phyloP scores from a whole-genome alignment of 2,888 invertebrate species.

The Idaea dimidiata region DNA sequence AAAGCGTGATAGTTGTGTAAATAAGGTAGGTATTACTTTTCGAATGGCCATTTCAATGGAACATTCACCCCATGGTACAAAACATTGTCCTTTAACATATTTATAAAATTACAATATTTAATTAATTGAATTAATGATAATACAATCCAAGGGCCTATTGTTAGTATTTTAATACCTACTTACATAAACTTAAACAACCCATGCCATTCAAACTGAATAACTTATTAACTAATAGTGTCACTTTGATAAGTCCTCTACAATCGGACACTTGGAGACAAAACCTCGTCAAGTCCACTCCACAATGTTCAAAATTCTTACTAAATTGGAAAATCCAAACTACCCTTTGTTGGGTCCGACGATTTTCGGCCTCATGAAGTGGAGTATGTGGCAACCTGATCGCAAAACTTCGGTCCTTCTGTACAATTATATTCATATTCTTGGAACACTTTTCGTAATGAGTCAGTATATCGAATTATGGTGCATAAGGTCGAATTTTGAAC shows the following conservation, averaged over 20 bases:
- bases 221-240: background rate
- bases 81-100: no score
- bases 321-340: conserved; percentile 42
- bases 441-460: conserved; percentile 51
- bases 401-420: conserved; percentile 31
- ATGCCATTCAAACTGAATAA: background rate
- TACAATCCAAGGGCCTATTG: background rate
- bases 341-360: conserved; percentile 54
- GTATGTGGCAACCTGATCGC: conserved; percentile 49
- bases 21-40: no score
- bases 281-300: background rate
- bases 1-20: no score
- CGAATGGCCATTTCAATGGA: no score
- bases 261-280: conserved; percentile 33
- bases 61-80: no score
- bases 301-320: conserved; percentile 41
- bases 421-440: conserved; percentile 45
- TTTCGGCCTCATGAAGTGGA: conserved; percentile 48
- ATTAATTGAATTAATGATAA: background rate
- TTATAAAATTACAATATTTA: no score
- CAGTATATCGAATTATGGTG: conserved; percentile 63
- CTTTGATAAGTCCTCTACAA: conserved; percentile 18
- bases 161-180: background rate
- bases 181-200: background rate
- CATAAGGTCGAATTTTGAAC: conserved; percentile 46